phyloP scores from a whole-genome alignment of 2,888 invertebrate species.

The Nephrotoma appendiculata region DNA sequence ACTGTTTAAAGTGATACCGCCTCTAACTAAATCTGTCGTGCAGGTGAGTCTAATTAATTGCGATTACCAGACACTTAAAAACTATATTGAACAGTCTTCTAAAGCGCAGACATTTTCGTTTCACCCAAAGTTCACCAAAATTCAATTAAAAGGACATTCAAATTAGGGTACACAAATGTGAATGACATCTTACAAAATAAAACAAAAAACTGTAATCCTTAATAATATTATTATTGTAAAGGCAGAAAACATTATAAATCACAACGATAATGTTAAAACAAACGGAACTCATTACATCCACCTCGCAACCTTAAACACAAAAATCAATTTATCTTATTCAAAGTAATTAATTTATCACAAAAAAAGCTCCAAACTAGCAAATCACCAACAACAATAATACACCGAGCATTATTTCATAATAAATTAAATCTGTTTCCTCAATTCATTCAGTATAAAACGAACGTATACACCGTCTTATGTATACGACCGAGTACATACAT shows the following conservation, averaged over 20 bases:
- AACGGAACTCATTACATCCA: background rate
- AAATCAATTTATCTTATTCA: background rate
- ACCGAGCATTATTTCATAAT: background rate
- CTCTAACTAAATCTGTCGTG: too few species aligned
- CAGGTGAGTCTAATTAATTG: too few species aligned
- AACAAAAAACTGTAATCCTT: background rate
- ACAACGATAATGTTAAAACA: background rate
- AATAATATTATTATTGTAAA: background rate
- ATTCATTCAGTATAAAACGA: background rate
- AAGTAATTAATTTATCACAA: background rate
- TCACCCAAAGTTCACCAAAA: background rate
- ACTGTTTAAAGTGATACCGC: too few species aligned
- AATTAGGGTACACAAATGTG: background rate
- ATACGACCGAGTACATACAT: background rate
- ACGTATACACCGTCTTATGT: background rate
- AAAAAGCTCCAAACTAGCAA: background rate
- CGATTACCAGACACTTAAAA: too few species aligned
- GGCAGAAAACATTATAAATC: background rate
- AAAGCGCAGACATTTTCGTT: too few species aligned
- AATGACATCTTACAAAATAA: background rate
- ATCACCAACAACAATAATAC: background rate
- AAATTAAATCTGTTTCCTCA: background rate
- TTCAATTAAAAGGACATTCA: background rate
- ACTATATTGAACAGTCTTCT: too few species aligned
- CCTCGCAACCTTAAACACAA: background rate